Evolutionary conservation across 2,888 invertebrate species (phyloP).

Genomic region (Zelleria hepariella): DNA sequence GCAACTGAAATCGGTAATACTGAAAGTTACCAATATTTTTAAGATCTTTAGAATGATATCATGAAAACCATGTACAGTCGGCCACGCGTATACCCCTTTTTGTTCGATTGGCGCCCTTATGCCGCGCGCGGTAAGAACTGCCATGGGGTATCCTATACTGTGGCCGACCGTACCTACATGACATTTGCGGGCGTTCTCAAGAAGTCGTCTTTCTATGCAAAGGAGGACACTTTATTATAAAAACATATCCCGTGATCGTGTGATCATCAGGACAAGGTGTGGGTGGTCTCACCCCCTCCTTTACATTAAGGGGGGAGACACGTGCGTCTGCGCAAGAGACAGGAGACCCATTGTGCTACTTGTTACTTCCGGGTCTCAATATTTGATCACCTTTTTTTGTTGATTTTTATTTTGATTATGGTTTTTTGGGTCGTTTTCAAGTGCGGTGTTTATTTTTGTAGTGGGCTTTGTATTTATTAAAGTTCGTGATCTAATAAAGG

Average conservation of each 20-base stretch:
- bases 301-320: not conserved
- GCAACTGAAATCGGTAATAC: no score
- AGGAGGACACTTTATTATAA: not conserved
- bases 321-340: constrained; percentile 1
- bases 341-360: not conserved
- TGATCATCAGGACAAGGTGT: not conserved
- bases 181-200: no score
- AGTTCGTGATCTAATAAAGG: no score
- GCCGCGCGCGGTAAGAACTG: no score
- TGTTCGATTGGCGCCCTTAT: no score
- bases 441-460: not conserved
- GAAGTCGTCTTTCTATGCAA: not conserved
- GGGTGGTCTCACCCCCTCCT: constrained; percentile 5
- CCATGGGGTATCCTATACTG: no score
- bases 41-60: no score
- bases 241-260: not conserved
- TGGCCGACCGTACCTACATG: no score
- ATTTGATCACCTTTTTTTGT: not conserved
- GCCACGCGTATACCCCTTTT: no score
- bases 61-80: no score
- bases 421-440: not conserved
- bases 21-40: no score
- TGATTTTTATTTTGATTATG: not conserved
- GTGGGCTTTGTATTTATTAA: no score
- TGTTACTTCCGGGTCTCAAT: not conserved